phyloP scores from a whole-genome alignment of 2,113 vertebrate species.

The Malurus melanocephalus region DNA sequence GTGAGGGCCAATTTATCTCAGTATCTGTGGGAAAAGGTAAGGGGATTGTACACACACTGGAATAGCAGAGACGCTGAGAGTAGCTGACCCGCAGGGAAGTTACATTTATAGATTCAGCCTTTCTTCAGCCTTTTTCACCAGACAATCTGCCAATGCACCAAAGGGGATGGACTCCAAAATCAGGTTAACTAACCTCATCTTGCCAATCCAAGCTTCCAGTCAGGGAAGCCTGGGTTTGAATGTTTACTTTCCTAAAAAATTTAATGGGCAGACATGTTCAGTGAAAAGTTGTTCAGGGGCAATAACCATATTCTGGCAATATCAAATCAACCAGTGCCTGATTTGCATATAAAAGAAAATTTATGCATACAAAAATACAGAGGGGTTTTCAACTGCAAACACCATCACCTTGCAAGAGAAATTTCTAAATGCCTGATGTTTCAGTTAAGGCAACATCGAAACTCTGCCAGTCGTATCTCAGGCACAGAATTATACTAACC shows the following conservation, averaged over 20 bases:
- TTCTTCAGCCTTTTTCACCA: conserved; percentile 2
- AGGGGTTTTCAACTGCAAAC: not conserved
- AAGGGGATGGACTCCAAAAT: not conserved
- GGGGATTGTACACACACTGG: not conserved
- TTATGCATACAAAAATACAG: not conserved
- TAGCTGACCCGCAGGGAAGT: not conserved
- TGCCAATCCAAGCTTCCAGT: not conserved
- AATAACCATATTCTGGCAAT: not conserved
- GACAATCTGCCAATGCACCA: not conserved
- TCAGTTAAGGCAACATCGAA: not conserved
- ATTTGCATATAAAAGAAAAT: not conserved
- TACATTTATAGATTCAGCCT: not conserved
- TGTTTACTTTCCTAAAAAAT: not conserved
- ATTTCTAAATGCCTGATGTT: not conserved
- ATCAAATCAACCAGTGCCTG: not conserved
- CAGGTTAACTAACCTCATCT: not conserved
- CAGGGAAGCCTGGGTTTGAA: not conserved
- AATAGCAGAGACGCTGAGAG: not conserved
- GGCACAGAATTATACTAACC: not conserved
- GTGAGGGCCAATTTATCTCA: not conserved
- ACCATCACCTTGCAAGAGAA: not conserved
- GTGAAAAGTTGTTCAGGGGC: not conserved
- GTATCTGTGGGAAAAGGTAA: not conserved
- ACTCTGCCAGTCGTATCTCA: not conserved
- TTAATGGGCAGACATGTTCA: not conserved